Base-by-base conservation (phyloP, 2,888 invertebrate genomes). In the Tiliacea citrago region DNA sequence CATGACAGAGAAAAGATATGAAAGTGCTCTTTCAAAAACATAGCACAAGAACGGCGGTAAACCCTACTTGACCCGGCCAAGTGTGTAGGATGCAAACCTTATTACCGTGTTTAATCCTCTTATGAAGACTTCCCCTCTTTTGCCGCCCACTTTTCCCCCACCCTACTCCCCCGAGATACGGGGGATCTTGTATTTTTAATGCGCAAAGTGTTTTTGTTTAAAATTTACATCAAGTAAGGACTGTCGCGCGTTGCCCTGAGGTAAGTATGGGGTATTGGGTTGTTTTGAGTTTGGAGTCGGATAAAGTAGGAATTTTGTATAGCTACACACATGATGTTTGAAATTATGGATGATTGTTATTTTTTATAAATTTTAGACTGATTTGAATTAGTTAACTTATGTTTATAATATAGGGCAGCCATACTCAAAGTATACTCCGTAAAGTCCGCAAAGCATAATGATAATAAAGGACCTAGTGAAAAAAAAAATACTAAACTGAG, bases 41-140 rank as follows among this genome's bases (percentile, higher is more conserved):
- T 71, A 74, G 60, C 45, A 58, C 42, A 71, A 82, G 82, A 71
- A 45, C 77, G 78, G 60, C 86, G 79, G 86, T 93, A 94, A 95
- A 92, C 93, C 91, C 90, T 90, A 91, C 94, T 94, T 94, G 94
- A 94, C 95, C 95, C 89, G 88, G 88, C 87, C 90, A 91, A 93
- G 93, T 92, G 92, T 92, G 92, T 89, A 90, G 88, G 88, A 92
- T 88, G 91, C 93, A 93, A 94, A 94, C 93, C 94, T 93, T 93
- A 94, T 95, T 94, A 94, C 89, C 90, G 90, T 91, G 90, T 92
- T 90, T 95, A 95, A 95, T 95, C 94, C 94, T 94, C 94, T 95
- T 94, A 95, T 89, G 88, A 91, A 91, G 89, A 91, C 90, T 88
- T 73, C 83, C 83, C 77, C 81, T 77, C 35, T 58, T 73, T 42